phyloP scores from a whole-genome alignment of 92 coral and sea anemone genomes.

The Parazoanthus darwini region DNA sequence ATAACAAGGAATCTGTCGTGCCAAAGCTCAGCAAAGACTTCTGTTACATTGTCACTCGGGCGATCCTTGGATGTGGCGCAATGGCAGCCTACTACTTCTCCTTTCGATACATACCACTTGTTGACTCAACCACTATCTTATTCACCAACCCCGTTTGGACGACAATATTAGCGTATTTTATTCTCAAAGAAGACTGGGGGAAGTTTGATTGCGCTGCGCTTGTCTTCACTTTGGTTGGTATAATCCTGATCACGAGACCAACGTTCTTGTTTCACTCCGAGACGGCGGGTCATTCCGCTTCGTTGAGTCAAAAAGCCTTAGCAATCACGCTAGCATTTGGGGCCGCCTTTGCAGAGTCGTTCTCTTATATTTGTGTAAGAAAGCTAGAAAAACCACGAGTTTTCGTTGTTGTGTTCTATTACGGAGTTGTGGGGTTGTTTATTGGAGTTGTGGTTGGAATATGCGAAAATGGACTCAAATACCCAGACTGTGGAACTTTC shows the following conservation, averaged over 20 bases:
- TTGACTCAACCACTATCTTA: not conserved
- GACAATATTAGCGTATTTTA: not conserved
- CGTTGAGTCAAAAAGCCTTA: not conserved
- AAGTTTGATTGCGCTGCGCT: not conserved
- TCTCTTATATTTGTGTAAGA: constrained; percentile 2
- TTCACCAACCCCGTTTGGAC: constrained; percentile 25
- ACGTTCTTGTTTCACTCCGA: not conserved
- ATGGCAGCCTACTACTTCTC: constrained; percentile 6
- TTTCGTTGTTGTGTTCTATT: constrained; percentile 1
- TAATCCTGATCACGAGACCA: not conserved
- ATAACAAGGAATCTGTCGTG: not conserved
- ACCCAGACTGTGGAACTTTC: constrained; percentile 4
- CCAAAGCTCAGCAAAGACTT: not conserved
- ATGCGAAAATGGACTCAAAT: constrained; percentile 6
- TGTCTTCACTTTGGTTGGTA: not conserved
- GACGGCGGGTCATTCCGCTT: not conserved
- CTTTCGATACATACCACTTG: constrained; percentile 4
- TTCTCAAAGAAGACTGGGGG: constrained; percentile 5
- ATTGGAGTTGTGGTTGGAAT: not conserved
- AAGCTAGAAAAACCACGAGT: not conserved
- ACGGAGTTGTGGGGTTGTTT: constrained; percentile 10
- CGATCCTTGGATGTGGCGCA: constrained; percentile 4
- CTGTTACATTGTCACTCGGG: not conserved
- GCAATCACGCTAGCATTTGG: not conserved
- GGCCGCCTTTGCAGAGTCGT: not conserved